Evolutionary conservation across 2,888 invertebrate genomes (phyloP).

Genomic region (Seladonia tumulorum): DNA sequence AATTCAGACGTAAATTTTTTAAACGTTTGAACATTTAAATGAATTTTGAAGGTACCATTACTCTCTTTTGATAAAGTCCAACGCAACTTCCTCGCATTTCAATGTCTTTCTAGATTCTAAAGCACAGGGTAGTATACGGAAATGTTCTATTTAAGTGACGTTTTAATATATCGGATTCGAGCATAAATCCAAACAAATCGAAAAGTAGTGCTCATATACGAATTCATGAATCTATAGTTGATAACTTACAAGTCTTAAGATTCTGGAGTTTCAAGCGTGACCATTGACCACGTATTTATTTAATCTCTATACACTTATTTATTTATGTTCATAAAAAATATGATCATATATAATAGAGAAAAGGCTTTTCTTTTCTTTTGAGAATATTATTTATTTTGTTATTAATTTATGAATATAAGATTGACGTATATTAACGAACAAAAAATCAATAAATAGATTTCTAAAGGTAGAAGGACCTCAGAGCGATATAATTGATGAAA

Average conservation of each 20-base stretch:
- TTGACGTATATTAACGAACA: conserved; percentile 1
- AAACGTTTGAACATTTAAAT: conserved; percentile 28
- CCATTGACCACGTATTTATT: conserved; percentile 33
- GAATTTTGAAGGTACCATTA: conserved; percentile 35
- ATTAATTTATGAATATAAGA: conserved; percentile 16
- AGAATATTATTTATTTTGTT: conserved; percentile 22
- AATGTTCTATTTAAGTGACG: conserved; percentile 64
- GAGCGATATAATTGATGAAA: conserved; percentile 60
- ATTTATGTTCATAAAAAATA: conserved; percentile 18
- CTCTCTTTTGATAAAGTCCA: conserved; percentile 48
- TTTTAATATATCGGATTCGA: conserved; percentile 54
- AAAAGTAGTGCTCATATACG: conserved; percentile 39
- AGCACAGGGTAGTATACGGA: conserved; percentile 77
- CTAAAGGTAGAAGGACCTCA: conserved; percentile 52
- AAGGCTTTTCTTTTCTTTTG: conserved; percentile 1
- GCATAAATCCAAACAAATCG: conserved; percentile 52
- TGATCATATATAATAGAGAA: neutral
- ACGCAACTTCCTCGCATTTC: conserved; percentile 57
- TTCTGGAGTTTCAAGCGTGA: conserved; percentile 32
- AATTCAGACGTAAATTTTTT: conserved; percentile 32
- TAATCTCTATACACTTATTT: conserved; percentile 59
- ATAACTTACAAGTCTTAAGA: conserved; percentile 45
- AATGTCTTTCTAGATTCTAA: conserved; percentile 66
- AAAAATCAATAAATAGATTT: conserved; percentile 30
- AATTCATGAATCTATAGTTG: conserved; percentile 49